Percentiles rank a stretch among this genome's conserved stretches.
phyloP scores from a whole-genome alignment of 2,113 vertebrate species.

The Agelaius phoeniceus region DNA sequence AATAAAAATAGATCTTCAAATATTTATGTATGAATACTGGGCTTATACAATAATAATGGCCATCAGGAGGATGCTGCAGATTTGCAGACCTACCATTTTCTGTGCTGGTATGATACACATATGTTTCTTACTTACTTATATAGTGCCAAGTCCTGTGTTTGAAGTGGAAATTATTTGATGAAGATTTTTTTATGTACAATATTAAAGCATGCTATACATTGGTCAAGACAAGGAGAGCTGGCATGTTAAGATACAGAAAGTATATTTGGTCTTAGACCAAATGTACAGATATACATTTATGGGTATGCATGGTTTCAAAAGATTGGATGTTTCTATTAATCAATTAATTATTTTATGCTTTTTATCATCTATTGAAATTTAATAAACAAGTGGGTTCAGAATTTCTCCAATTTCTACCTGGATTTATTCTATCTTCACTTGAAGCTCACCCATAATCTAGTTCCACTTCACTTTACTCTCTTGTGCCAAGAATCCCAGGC shows the following conservation, averaged over 20 bases:
- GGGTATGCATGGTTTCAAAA: neutral
- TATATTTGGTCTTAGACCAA: neutral
- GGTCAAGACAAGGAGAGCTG: neutral
- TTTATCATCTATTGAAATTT: neutral
- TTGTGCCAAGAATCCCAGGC: neutral
- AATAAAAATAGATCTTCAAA: conserved; percentile 40
- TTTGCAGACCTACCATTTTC: conserved; percentile 2
- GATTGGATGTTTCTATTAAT: neutral
- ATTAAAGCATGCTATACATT: neutral
- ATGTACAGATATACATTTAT: neutral
- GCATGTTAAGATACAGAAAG: neutral
- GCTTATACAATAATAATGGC: neutral
- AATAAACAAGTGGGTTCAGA: neutral
- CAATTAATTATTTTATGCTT: neutral
- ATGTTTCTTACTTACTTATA: neutral
- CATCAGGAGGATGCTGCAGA: neutral
- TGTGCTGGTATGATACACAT: neutral
- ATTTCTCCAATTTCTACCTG: neutral
- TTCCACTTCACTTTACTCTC: neutral
- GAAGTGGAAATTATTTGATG: neutral
- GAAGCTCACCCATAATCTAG: neutral
- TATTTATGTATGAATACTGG: conserved; percentile 20
- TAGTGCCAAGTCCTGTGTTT: neutral
- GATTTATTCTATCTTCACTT: neutral
- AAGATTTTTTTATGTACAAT: neutral